Percentiles rank a stretch among this genome's conserved stretches.
phyloP scores from a whole-genome alignment of 2,888 invertebrate species.

The Orchestes rusci region DNA sequence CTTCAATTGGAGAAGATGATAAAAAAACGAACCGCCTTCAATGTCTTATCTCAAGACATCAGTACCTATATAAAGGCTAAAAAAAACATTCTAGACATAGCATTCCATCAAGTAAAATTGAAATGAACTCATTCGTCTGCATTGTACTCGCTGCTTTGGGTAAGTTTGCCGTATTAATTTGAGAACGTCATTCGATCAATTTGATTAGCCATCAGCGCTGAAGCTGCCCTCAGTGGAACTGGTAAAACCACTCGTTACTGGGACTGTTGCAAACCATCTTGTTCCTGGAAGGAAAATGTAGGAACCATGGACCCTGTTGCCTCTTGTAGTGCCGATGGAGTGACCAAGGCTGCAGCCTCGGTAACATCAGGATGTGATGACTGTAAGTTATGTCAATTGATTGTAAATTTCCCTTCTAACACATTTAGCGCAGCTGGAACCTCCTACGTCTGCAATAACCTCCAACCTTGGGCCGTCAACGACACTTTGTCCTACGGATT shows the following conservation, averaged over 20 bases:
- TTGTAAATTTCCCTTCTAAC: not conserved
- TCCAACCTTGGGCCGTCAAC: constrained; percentile 25
- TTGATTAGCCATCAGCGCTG: constrained; percentile 4
- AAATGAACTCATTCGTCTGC: too few relatives aligned
- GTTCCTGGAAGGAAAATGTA: constrained; percentile 24
- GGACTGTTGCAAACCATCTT: constrained; percentile 28
- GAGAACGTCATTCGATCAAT: too few relatives aligned
- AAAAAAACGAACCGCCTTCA: too few relatives aligned
- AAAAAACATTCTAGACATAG: too few relatives aligned
- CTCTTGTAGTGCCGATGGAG: constrained; percentile 20
- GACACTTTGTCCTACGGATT: constrained; percentile 26
- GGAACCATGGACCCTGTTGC: constrained; percentile 7
- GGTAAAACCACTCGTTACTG: constrained; percentile 26
- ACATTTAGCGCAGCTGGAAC: constrained; percentile 12
- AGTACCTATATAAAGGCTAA: too few relatives aligned
- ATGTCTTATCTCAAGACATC: too few relatives aligned
- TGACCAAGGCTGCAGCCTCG: constrained; percentile 9
- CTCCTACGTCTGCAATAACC: constrained; percentile 26
- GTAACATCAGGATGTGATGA: constrained; percentile 18
- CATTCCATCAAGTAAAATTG: too few relatives aligned
- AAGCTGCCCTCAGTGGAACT: constrained; percentile 16
- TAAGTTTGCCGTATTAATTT: too few relatives aligned
- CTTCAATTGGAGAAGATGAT: too few relatives aligned
- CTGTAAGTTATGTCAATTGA: constrained; percentile 9
- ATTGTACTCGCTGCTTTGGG: too few relatives aligned